phyloP scores from a whole-genome alignment of 1,140 invertebrate species.

The Saxidomus purpurata region DNA sequence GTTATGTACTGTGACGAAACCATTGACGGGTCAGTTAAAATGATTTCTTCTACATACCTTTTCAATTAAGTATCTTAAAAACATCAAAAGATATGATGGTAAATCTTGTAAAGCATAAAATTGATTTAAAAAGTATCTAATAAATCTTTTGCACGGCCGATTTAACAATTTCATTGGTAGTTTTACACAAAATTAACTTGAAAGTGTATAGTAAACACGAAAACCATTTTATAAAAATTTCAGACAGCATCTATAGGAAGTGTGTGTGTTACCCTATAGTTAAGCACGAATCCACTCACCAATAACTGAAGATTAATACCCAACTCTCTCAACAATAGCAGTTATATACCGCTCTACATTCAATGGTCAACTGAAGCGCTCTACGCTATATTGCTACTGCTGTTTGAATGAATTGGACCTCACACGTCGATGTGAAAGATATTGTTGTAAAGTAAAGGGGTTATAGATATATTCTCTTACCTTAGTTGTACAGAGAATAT shows the following conservation, averaged over 20 bases:
- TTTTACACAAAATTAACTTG: constrained; percentile 46
- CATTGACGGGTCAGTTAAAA: background rate
- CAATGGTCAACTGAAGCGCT: constrained; percentile 17
- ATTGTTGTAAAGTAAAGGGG: background rate
- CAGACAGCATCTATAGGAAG: too few species aligned
- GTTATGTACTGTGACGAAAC: background rate
- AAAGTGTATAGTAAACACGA: background rate
- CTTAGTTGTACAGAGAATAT: background rate
- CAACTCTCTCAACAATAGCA: background rate
- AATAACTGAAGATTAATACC: too few species aligned
- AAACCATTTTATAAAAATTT: background rate
- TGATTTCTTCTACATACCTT: background rate
- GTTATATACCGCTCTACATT: background rate
- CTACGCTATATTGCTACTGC: constrained; percentile 7
- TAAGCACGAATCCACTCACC: too few species aligned
- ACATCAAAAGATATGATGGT: background rate
- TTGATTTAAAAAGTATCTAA: constrained; percentile 20
- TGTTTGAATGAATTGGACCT: constrained; percentile 26
- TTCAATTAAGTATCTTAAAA: background rate
- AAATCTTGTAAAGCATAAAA: background rate
- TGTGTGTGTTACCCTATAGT: too few species aligned
- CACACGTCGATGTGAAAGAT: constrained; percentile 8
- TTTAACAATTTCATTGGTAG: constrained; percentile 33
- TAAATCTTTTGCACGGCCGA: constrained; percentile 12
- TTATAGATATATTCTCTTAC: constrained; percentile 32